Evolutionary conservation across 2,888 invertebrate species (phyloP).

Genomic region (Aporophyla lueneburgensis): DNA sequence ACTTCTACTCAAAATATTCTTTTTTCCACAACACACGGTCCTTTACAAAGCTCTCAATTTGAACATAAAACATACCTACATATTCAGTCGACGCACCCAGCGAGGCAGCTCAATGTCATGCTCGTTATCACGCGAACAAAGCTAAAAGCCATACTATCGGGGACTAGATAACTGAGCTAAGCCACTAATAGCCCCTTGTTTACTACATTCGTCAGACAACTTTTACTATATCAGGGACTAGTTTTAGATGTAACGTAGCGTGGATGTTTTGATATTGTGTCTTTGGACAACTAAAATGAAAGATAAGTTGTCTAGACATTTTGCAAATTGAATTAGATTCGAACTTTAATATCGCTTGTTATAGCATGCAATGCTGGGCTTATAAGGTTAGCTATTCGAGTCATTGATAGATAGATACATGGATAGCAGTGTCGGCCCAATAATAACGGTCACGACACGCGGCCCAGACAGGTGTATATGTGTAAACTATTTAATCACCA

Average conservation of each 20-base stretch:
- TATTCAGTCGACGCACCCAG: constrained; percentile 19
- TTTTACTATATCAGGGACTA: constrained; percentile 28
- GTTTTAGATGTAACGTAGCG: neutral
- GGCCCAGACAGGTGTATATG: too few relatives aligned
- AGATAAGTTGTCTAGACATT: neutral
- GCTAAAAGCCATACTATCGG: constrained; percentile 41
- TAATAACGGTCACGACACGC: too few relatives aligned
- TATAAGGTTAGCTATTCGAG: neutral
- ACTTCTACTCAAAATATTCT: neutral
- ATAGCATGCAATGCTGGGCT: neutral
- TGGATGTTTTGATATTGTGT: neutral
- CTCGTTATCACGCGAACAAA: constrained; percentile 51
- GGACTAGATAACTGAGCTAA: constrained; percentile 47
- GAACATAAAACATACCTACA: constrained; percentile 10
- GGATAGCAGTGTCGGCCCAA: neutral
- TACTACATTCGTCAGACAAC: constrained; percentile 26
- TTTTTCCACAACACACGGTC: neutral
- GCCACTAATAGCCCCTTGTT: constrained; percentile 37
- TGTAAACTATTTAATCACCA: too few relatives aligned
- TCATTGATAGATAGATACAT: neutral
- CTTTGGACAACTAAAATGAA: neutral
- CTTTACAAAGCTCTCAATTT: constrained; percentile 4
- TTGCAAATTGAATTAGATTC: neutral
- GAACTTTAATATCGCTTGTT: neutral
- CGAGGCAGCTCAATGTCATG: constrained; percentile 31